Conservation (phyloP, 2,888 invertebrate genomes). For the Acrocera orbiculus region DNA sequence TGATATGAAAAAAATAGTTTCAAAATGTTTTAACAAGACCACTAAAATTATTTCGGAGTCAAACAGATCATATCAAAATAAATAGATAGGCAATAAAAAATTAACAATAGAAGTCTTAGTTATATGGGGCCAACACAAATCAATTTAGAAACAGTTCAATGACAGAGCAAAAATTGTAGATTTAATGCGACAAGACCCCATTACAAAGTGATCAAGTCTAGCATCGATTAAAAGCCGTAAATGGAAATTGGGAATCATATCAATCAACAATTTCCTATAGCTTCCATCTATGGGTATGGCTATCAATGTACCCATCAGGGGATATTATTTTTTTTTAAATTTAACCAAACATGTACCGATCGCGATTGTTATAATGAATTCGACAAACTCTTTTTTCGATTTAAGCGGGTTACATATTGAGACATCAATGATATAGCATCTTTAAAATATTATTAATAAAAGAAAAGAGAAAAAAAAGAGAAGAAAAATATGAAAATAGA, state of each 20-base stretch:
- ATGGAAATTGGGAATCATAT: constrained; percentile 12
- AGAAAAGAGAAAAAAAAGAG: background rate
- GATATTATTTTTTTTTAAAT: constrained; percentile 8
- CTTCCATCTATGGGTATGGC: constrained; percentile 4
- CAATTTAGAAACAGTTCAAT: constrained; percentile 9
- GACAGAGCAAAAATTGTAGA: constrained; percentile 6
- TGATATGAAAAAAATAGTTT: too few relatives aligned
- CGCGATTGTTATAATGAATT: constrained; percentile 12
- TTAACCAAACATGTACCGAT: constrained; percentile 5
- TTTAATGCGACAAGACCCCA: constrained; percentile 1
- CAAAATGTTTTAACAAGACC: too few relatives aligned
- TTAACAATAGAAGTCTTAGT: too few relatives aligned
- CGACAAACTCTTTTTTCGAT: constrained; percentile 7
- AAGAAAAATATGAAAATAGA: too few relatives aligned
- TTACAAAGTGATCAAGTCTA: constrained; percentile 5
- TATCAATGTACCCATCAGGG: constrained; percentile 3
- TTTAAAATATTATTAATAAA: background rate
- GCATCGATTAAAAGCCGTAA: constrained; percentile 5
- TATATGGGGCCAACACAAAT: too few relatives aligned
- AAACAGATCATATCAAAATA: too few relatives aligned
- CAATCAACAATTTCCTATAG: constrained; percentile 10
- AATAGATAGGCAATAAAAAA: too few relatives aligned
- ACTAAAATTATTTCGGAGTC: too few relatives aligned
- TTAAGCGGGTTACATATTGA: constrained; percentile 1
- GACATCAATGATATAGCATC: constrained; percentile 6